These are phyloP conservation scores for Nasonovia ribisnigri DNA, from an alignment of 2,888 invertebrate species.

Conservation along the genomic window DNA sequence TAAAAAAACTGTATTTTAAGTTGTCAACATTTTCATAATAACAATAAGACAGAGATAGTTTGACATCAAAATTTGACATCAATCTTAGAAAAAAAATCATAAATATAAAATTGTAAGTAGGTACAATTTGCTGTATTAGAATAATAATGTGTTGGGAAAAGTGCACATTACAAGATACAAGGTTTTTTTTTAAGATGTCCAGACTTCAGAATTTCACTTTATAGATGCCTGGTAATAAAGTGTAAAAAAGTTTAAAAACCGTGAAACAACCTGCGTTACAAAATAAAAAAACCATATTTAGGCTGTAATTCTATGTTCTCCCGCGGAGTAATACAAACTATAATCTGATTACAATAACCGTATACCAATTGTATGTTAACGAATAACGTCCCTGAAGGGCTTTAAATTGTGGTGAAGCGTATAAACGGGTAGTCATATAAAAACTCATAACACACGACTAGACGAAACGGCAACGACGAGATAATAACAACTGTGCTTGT, in stretches of 20 bases:
- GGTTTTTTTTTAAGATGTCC: not conserved
- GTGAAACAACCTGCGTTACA: not conserved
- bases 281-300: slow-evolving; percentile 25
- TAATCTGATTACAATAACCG: slow-evolving; percentile 53
- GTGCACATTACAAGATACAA: not conserved
- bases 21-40: not conserved
- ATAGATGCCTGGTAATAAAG: not conserved
- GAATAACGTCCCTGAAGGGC: slow-evolving; percentile 43
- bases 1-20: not conserved
- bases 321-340: not conserved
- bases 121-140: not conserved
- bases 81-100: not conserved
- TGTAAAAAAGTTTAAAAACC: not conserved
- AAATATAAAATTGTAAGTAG: not conserved
- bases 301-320: not conserved
- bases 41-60: not conserved
- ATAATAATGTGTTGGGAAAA: not conserved
- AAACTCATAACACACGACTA: slow-evolving; percentile 37
- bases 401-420: slow-evolving; percentile 50
- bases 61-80: not conserved
- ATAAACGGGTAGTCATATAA: slow-evolving; percentile 52
- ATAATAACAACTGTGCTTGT: slow-evolving; percentile 42
- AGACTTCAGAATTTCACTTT: not conserved
- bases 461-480: slow-evolving; percentile 35
- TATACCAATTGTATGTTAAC: slow-evolving; percentile 56